Base-by-base conservation (phyloP, 30 jellyfish, hydroid and myxozoan genomes). In the Hydractinia symbiolongicarpus region DNA sequence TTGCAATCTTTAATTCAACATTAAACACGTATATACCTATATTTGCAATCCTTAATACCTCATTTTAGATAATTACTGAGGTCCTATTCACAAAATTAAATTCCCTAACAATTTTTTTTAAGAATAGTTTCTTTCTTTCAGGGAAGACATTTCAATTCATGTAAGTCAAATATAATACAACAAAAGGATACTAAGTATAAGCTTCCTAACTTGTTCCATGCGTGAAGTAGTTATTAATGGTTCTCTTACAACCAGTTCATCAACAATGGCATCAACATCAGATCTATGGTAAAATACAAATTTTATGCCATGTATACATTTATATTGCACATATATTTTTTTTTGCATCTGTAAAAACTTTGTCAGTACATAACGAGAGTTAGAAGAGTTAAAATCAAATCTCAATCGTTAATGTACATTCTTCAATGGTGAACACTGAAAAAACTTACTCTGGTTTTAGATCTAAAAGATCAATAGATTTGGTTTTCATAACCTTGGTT, bases 141-240 rank as follows among this genome's bases (percentile, higher is more conserved):
- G 44, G 44, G 2, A 30, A 30, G 1, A 30, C 44, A 30, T 30
- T 30, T 30, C 2, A 30, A 30, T 30, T 30, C 44, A 30, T 30
- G 44, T 0, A 30, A 30, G 44, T 30, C 44, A 30, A 30, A 30
- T 30, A 30, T 2, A 30, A 30, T 30, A 30, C 44, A 30, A 30
- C 44, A 30, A 30, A 30, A 89, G 89, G 96, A 90, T 90, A 90
- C 97, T 83, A 6, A 84, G 79, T 53, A 90, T 81, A 20, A 90
- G 85, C 77, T 90, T 90, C 76, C 97, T 81, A 76, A 84, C 95
- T 90, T 90, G 97, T 61, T 90, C 95, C 95, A 85, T 76, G 58
- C 83, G 81, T 14, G 97, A 90, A 1, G 93, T 68, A 17, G 97
- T 90, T 4, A 90, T 91, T 67, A 90, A 67, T 9, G 97, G 96